Evolutionary conservation across 2,888 invertebrate genomes (phyloP).

Genomic region (Eugnorisma glareosa): DNA sequence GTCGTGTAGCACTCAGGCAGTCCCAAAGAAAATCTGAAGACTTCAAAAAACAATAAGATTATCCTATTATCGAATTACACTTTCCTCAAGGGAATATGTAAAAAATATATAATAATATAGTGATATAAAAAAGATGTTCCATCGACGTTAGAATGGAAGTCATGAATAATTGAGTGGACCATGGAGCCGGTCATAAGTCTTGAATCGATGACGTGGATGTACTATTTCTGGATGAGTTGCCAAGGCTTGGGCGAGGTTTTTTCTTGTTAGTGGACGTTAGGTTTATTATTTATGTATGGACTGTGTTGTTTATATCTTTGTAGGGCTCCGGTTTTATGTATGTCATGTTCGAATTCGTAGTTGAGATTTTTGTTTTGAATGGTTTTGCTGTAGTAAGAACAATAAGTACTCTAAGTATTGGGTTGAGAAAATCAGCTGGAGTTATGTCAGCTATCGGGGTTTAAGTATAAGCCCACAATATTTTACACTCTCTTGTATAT

Average conservation of each 20-base stretch:
- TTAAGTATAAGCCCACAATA: not conserved
- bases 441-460: not conserved
- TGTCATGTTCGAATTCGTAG: not conserved
- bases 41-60: constrained; percentile 39
- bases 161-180: constrained; percentile 73
- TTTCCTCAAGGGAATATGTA: constrained; percentile 60
- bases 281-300: constrained; percentile 29
- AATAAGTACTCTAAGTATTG: too few relatives aligned
- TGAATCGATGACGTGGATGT: constrained; percentile 61
- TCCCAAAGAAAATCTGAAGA: constrained; percentile 22
- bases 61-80: constrained; percentile 59
- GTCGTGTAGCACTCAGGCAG: not conserved
- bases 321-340: not conserved
- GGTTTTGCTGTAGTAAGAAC: not conserved
- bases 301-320: not conserved
- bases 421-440: not conserved
- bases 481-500: not conserved
- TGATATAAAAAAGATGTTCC: constrained; percentile 69
- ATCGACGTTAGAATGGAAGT: constrained; percentile 64
- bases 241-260: constrained; percentile 17
- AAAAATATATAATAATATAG: constrained; percentile 57
- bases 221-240: constrained; percentile 45
- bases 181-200: constrained; percentile 66
- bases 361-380: not conserved
- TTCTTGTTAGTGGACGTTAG: not conserved